phyloP scores from a whole-genome alignment of 1,140 invertebrate species.

The Cydia pomonella region DNA sequence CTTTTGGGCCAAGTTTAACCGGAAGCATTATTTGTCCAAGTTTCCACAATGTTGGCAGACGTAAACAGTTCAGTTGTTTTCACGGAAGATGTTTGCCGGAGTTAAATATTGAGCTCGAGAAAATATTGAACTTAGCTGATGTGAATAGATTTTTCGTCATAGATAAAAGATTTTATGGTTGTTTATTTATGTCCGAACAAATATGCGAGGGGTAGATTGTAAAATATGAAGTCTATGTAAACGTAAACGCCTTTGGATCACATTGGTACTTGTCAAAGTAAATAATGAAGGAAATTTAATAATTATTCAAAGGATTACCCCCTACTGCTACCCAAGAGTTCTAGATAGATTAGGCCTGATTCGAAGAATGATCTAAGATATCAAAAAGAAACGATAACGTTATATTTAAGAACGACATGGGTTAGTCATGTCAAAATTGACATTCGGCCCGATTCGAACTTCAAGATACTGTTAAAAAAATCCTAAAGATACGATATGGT shows the following conservation, averaged over 20 bases:
- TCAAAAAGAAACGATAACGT: too few species aligned
- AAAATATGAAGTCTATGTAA: neutral
- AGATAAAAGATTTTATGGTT: neutral
- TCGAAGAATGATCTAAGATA: too few species aligned
- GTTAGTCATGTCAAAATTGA: too few species aligned
- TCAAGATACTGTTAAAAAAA: too few species aligned
- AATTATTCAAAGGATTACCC: too few species aligned
- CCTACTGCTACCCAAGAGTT: too few species aligned
- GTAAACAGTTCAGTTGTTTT: constrained; percentile 29
- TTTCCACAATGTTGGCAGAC: constrained; percentile 23
- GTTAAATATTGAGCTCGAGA: constrained; percentile 25
- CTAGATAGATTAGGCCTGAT: too few species aligned
- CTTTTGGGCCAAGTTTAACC: constrained; percentile 32
- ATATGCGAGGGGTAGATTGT: neutral
- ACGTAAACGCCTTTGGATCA: neutral
- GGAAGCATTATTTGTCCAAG: constrained; percentile 18
- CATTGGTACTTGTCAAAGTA: neutral
- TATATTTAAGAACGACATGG: too few species aligned
- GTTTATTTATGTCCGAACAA: neutral
- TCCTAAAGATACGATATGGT: too few species aligned
- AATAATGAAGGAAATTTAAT: too few species aligned
- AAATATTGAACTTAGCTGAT: constrained; percentile 27
- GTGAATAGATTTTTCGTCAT: constrained; percentile 2
- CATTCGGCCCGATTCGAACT: too few species aligned
- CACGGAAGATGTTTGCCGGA: constrained; percentile 15